phyloP scores from a whole-genome alignment of 2,113 vertebrate genomes.

The Campylomormyrus numenius region DNA sequence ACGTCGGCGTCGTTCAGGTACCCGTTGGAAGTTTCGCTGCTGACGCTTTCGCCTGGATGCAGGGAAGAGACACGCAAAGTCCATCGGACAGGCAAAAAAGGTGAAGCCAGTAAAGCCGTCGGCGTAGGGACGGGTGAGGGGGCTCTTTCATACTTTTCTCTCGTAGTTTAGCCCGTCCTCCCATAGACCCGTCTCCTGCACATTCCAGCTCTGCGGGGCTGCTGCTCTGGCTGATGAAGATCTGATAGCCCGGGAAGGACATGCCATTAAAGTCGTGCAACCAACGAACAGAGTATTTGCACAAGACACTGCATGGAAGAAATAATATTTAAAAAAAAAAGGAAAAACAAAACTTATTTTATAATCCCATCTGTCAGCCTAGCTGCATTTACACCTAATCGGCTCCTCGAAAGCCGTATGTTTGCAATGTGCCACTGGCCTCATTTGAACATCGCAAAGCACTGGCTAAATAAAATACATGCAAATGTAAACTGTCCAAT shows the following conservation, averaged over 20 bases:
- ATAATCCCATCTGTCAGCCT: too few species aligned
- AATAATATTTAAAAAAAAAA: too few species aligned
- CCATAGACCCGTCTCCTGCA: slow-evolving; percentile 56
- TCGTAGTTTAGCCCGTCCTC: slow-evolving; percentile 54
- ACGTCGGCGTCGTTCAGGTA: slow-evolving; percentile 70
- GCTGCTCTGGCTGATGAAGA: slow-evolving; percentile 68
- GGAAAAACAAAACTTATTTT: too few species aligned
- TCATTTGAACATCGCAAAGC: not conserved
- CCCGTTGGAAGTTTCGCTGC: slow-evolving; percentile 74
- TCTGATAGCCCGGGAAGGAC: slow-evolving; percentile 50
- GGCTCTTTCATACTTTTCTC: slow-evolving; percentile 73
- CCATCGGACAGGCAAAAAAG: not conserved
- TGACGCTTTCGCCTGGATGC: slow-evolving; percentile 76
- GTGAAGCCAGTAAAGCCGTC: not conserved
- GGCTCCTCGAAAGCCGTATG: not conserved
- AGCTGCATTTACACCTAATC: not conserved
- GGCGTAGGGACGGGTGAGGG: not conserved
- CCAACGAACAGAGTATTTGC: not conserved
- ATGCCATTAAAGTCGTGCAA: not conserved
- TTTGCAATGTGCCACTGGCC: not conserved
- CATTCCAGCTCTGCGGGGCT: slow-evolving; percentile 74
- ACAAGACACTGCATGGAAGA: too few species aligned
- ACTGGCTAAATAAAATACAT: not conserved
- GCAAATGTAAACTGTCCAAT: not conserved
- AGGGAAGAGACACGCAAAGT: not conserved